Base-by-base conservation (phyloP, 2,113 vertebrate species). In the Cathartes aura region DNA sequence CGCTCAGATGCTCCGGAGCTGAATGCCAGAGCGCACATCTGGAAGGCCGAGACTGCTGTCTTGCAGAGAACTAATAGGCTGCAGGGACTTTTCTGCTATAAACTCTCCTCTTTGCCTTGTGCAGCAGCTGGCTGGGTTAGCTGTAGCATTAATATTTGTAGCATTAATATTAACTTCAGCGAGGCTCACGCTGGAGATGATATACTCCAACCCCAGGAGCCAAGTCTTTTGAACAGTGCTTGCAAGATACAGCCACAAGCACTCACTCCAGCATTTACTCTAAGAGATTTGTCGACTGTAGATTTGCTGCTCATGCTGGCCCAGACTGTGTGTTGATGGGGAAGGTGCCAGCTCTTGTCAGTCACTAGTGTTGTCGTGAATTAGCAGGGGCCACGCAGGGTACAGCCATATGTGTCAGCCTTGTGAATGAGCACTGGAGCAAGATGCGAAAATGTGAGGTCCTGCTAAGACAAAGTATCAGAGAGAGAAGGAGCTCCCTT, bases 321-420 rank as follows among this genome's bases (percentile, higher is more conserved):
- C 95, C 87, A 72, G 85, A 82, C 92, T 7, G 74, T 78, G 82
- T 78, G 93, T 40, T 32, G 96, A 72, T 64, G 93, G 95, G 95
- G 97, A 97, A 89, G 83, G 91, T 93, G 91, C 89, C 96, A 96
- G 91, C 95, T 95, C 94, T 94, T 89, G 95, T 93, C 95, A 95
- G 87, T 95, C 94, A 93, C 71, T 30, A 4, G 78, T 94, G 95
- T 94, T 97, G 97, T 96, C 91, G 76, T 56, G 94, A 95, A 93
- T 95, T 97, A 96, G 82, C 95, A 83, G 87, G 81, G 91, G 89
- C 89, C 81, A 55, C 71, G 42, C 90, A 79, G 85, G 72, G 80
- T 87, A 81, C 80, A 95, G 81, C 83, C 90, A 52, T 67, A 93
- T 20, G 32, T 96, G 96, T 93, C 92, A 96, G 96, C 89, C 96